These are phyloP conservation scores for Pogoniulus pusillus DNA, from an alignment of 2,797 vertebrate genomes.

Conservation along the genomic window DNA sequence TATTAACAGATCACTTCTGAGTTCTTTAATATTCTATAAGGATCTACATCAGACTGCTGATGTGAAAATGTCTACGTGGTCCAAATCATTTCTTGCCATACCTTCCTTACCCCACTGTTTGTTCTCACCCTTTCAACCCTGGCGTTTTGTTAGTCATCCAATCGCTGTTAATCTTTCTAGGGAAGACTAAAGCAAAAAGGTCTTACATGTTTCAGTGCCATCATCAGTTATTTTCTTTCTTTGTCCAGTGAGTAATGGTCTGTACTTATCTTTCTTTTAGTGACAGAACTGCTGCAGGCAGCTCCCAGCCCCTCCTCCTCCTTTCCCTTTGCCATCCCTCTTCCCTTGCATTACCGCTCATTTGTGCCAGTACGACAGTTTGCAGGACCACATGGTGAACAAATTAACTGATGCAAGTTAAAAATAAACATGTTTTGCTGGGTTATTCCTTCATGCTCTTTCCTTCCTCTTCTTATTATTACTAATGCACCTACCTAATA, in stretches of 20 bases:
- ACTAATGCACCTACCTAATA: neutral
- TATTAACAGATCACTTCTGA: neutral
- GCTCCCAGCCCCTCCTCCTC: neutral
- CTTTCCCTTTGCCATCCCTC: neutral
- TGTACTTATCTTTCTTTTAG: neutral
- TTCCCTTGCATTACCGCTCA: neutral
- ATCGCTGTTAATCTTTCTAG: neutral
- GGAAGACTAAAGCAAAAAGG: neutral
- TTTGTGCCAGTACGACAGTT: slow-evolving; percentile 52
- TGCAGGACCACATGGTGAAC: slow-evolving; percentile 4
- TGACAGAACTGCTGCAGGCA: neutral
- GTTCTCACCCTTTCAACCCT: neutral
- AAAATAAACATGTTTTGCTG: slow-evolving; percentile 58
- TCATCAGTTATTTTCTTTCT: slow-evolving; percentile 3
- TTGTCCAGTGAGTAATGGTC: neutral
- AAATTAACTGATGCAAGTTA: slow-evolving; percentile 42
- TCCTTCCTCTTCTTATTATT: neutral
- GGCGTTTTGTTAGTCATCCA: neutral
- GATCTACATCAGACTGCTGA: neutral
- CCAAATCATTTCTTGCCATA: neutral
- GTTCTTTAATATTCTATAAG: neutral
- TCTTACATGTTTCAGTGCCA: neutral
- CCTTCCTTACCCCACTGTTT: neutral
- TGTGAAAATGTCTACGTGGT: neutral
- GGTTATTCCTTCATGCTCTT: slow-evolving; percentile 22